Evolutionary conservation across 2,888 invertebrate genomes (phyloP).

Genomic region (Pseudanteris insignis): DNA sequence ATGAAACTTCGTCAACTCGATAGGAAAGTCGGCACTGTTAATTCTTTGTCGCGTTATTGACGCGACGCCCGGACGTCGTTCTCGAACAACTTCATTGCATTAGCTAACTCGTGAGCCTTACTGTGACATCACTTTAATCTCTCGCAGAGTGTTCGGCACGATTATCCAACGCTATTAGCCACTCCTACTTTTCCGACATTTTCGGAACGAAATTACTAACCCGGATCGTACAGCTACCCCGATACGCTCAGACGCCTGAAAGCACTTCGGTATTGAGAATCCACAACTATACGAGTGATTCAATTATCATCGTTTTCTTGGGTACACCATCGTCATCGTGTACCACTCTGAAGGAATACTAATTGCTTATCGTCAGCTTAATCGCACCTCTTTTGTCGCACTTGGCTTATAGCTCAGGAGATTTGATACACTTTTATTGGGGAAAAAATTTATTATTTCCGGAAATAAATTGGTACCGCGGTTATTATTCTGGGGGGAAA

Average conservation of each 20-base stretch:
- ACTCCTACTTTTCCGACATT: slow-evolving; percentile 35
- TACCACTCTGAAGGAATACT: too few species aligned
- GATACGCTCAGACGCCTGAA: slow-evolving; percentile 52
- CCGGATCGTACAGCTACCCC: slow-evolving; percentile 47
- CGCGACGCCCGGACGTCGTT: slow-evolving; percentile 11
- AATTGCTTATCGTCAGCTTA: too few species aligned
- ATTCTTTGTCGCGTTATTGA: too few species aligned
- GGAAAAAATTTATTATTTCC: too few species aligned
- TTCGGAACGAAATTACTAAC: slow-evolving; percentile 28
- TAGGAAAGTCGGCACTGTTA: too few species aligned
- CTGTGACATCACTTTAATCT: slow-evolving; percentile 31
- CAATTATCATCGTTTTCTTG: slow-evolving; percentile 51
- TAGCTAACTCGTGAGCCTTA: slow-evolving; percentile 23
- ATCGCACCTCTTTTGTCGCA: too few species aligned
- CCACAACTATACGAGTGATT: slow-evolving; percentile 58
- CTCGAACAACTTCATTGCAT: slow-evolving; percentile 27
- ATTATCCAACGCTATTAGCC: slow-evolving; percentile 33
- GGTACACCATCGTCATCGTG: too few species aligned
- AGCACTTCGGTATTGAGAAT: slow-evolving; percentile 41
- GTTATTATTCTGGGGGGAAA: too few species aligned
- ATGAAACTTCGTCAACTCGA: too few species aligned
- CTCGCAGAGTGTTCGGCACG: slow-evolving; percentile 26
- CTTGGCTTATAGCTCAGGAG: too few species aligned
- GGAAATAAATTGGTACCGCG: too few species aligned
- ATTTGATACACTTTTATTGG: too few species aligned